phyloP scores from a whole-genome alignment of 2,797 vertebrate species.

The Micropoecilia bifurca region DNA sequence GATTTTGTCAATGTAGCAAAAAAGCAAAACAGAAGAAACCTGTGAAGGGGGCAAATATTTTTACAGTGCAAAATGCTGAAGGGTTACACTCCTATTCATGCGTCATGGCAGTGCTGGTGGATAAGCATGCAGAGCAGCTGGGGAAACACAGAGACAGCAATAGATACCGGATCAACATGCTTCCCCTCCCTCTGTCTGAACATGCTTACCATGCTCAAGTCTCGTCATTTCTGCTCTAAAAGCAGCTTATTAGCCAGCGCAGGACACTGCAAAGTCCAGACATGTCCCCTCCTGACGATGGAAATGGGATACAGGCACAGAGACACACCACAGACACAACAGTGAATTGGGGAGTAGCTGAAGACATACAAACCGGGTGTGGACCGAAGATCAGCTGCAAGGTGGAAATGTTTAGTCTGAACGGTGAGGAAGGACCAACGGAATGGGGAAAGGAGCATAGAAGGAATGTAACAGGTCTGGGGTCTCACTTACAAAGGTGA shows the following conservation, averaged over 20 bases:
- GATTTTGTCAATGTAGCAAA: too few relatives aligned
- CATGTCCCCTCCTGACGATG: background rate
- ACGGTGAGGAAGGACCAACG: background rate
- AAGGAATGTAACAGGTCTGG: background rate
- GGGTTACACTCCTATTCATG: background rate
- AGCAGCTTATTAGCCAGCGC: constrained; percentile 85
- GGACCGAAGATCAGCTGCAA: background rate
- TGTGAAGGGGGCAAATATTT: background rate
- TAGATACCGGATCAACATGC: background rate
- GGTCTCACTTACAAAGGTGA: too few relatives aligned
- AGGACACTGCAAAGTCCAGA: constrained; percentile 87
- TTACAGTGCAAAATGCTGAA: background rate
- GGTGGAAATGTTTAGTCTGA: background rate
- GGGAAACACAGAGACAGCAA: constrained; percentile 22
- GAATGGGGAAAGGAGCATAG: background rate
- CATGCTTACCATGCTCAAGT: constrained; percentile 86
- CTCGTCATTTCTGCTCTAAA: constrained; percentile 69
- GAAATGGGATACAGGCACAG: background rate
- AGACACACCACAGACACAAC: background rate
- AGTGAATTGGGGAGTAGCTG: background rate
- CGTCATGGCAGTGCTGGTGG: background rate
- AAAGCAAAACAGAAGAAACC: too few relatives aligned
- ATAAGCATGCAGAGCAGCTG: constrained; percentile 23
- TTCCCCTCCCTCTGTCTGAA: constrained; percentile 21
- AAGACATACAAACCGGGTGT: background rate